phyloP scores from a whole-genome alignment of 2,113 vertebrate genomes.

The Lepus americanus region DNA sequence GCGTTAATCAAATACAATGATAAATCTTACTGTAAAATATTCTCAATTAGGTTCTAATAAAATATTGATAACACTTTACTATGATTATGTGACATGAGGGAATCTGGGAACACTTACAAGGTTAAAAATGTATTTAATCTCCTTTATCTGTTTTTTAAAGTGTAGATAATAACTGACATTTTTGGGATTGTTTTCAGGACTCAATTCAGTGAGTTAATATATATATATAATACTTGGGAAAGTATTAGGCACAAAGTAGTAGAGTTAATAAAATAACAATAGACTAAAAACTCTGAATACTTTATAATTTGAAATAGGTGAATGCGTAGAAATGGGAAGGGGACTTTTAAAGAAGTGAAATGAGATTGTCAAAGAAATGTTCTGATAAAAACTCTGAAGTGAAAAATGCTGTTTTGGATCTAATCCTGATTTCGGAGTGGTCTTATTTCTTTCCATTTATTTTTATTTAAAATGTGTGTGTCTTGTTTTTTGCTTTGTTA shows the following conservation, averaged over 20 bases:
- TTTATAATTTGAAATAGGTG: background rate
- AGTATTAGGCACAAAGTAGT: background rate
- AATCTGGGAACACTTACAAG: background rate
- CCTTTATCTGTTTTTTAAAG: slow-evolving; percentile 15
- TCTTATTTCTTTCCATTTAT: background rate
- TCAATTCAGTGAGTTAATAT: background rate
- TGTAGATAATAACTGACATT: background rate
- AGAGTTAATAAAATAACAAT: background rate
- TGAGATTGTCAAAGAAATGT: background rate
- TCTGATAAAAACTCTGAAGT: background rate
- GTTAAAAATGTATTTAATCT: background rate
- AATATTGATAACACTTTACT: slow-evolving; percentile 5
- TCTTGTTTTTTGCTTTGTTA: background rate
- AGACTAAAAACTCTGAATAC: background rate
- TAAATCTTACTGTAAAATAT: background rate
- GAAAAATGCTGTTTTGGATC: background rate
- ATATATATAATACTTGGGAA: background rate
- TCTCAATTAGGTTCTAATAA: background rate
- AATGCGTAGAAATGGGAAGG: background rate
- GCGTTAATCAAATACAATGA: background rate
- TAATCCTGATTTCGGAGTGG: background rate
- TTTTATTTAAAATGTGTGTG: background rate
- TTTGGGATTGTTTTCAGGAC: background rate
- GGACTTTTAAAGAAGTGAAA: background rate
- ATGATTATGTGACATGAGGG: background rate